These are phyloP conservation scores for Caenorhabditis sp. DNA, from an alignment of 2,888 invertebrate species.

Conservation along the genomic window DNA sequence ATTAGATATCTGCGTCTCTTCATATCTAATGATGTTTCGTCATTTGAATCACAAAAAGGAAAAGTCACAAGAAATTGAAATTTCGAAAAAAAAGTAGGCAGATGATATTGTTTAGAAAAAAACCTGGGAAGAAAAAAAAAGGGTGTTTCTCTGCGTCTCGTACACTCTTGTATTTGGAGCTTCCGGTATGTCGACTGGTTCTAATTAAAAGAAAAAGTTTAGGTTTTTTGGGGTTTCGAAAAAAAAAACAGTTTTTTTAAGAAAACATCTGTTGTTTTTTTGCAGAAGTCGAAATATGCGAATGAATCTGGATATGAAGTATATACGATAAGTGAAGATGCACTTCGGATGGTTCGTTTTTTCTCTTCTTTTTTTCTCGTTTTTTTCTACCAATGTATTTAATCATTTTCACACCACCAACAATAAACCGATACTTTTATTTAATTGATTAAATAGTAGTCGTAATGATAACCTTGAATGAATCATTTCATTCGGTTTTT, in stretches of 20 bases:
- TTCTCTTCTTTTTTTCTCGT: no score
- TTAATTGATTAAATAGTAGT: not conserved
- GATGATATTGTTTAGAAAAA: no score
- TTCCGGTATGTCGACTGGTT: no score
- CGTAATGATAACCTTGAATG: not conserved
- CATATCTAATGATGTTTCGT: not conserved
- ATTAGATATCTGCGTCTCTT: not conserved
- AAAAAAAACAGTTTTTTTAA: slow-evolving; percentile 2
- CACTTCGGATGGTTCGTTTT: slow-evolving; percentile 20
- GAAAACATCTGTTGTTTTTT: slow-evolving; percentile 1
- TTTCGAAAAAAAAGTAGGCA: no score
- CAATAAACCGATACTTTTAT: not conserved
- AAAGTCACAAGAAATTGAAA: not conserved
- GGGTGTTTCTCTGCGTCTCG: no score
- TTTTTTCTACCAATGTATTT: not conserved
- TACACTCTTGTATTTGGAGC: no score
- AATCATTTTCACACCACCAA: slow-evolving; percentile 4
- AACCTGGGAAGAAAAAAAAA: no score
- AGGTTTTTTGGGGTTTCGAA: not conserved
- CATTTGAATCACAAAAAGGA: no score
- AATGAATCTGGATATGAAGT: slow-evolving; percentile 41
- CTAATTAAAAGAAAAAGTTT: no score
- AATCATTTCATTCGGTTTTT: not conserved
- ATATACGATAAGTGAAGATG: slow-evolving; percentile 38
- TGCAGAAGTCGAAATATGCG: slow-evolving; percentile 30